phyloP scores from a whole-genome alignment of 2,113 vertebrate genomes.

The Zosterops lateralis region DNA sequence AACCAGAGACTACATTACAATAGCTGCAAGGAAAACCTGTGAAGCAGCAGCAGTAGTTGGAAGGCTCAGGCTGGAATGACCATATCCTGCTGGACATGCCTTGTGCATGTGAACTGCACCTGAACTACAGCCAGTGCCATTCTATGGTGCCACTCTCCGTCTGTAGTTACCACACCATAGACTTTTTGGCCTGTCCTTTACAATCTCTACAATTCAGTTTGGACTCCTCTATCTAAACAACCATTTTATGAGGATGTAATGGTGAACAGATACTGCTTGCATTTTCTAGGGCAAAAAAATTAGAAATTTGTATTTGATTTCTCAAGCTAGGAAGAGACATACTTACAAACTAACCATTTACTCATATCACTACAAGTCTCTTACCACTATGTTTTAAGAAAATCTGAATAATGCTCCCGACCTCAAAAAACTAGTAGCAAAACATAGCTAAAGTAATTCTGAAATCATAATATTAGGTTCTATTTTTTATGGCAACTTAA shows the following conservation, averaged over 20 bases:
- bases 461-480: not conserved
- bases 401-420: not conserved
- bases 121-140: not conserved
- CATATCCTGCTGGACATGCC: not conserved
- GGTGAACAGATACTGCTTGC: not conserved
- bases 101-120: fast-evolving
- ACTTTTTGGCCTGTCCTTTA: not conserved
- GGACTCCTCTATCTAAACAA: not conserved
- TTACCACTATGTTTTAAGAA: not conserved
- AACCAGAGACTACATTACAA: not conserved
- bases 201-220: not conserved
- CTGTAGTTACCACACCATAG: fast-evolving
- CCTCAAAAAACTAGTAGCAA: not conserved
- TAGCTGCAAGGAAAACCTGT: not conserved
- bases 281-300: not conserved
- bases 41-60: not conserved
- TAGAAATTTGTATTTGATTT: not conserved
- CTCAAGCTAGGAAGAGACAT: not conserved
- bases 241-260: not conserved
- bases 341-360: not conserved
- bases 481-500: not conserved
- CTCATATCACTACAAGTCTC: not conserved
- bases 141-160: not conserved
- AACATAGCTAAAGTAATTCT: not conserved
- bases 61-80: not conserved